phyloP scores from a whole-genome alignment of 1,140 invertebrate species.

The Lerema accius region DNA sequence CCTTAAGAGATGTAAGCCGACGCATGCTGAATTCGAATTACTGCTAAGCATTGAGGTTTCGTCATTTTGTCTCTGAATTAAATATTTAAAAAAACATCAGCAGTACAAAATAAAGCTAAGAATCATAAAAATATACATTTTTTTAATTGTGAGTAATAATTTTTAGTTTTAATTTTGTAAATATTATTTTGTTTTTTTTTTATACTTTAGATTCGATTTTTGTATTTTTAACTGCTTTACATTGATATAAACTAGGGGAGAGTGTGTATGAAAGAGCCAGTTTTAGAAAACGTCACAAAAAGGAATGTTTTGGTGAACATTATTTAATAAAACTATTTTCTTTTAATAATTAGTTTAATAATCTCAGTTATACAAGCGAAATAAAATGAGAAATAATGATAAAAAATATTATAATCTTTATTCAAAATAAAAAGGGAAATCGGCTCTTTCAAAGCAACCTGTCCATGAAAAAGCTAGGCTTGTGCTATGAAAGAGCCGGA shows the following conservation, averaged over 20 bases:
- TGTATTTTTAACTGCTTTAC: too few species aligned
- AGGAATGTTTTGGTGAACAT: background rate
- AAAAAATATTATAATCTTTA: background rate
- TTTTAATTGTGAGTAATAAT: too few species aligned
- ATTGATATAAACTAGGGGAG: too few species aligned
- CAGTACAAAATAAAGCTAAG: too few species aligned
- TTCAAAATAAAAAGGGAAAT: background rate
- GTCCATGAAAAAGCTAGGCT: background rate
- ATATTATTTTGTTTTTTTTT: too few species aligned
- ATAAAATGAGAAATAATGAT: background rate
- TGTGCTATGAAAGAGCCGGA: background rate
- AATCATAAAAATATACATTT: too few species aligned
- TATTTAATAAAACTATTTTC: background rate
- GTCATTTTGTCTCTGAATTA: too few species aligned
- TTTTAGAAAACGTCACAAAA: background rate
- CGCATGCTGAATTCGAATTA: too few species aligned
- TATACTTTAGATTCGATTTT: too few species aligned
- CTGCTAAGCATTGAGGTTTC: too few species aligned
- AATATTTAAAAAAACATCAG: too few species aligned
- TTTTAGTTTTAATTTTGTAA: too few species aligned
- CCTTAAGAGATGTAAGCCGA: constrained; percentile 1
- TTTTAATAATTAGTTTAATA: background rate
- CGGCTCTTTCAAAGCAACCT: background rate
- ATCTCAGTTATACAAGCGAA: background rate
- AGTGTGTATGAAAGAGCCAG: background rate